Conservation (phyloP, 2,888 invertebrate species). For the Protophormia terraenovae region DNA sequence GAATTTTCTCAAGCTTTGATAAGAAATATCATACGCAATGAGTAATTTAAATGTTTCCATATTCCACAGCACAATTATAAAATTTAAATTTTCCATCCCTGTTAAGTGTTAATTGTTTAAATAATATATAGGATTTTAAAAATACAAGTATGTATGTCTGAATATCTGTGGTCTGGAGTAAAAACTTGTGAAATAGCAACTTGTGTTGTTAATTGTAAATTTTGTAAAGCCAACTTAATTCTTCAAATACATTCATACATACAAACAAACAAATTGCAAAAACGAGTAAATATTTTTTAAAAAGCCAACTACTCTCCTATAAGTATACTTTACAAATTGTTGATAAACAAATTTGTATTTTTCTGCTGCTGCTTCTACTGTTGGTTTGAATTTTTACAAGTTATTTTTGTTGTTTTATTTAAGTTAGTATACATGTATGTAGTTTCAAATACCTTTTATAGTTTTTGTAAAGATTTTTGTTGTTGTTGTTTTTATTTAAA, state of each 20-base stretch:
- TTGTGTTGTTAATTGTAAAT: slow-evolving; percentile 23
- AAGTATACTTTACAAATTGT: slow-evolving; percentile 45
- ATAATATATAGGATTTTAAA: too few species aligned
- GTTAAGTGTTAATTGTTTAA: too few species aligned
- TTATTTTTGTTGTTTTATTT: background rate
- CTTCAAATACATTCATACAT: background rate
- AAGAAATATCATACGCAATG: too few species aligned
- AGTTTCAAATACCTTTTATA: background rate
- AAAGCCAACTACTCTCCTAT: background rate
- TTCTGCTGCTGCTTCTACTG: background rate
- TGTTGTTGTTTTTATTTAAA: background rate
- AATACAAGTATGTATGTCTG: too few species aligned
- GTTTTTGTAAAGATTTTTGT: background rate
- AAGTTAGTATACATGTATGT: background rate
- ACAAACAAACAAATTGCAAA: background rate
- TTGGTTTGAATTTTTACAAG: background rate
- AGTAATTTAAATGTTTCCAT: too few species aligned
- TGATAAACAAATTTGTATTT: background rate
- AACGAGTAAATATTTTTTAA: background rate
- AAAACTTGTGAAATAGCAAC: background rate
- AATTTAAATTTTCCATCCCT: too few species aligned
- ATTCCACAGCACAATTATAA: too few species aligned
- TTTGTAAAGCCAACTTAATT: slow-evolving; percentile 13
- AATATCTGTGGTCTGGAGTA: too few species aligned
- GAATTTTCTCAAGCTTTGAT: too few species aligned